Evolutionary conservation across 2,888 invertebrate species (phyloP).

Genomic region (Pseudoips prasinana): DNA sequence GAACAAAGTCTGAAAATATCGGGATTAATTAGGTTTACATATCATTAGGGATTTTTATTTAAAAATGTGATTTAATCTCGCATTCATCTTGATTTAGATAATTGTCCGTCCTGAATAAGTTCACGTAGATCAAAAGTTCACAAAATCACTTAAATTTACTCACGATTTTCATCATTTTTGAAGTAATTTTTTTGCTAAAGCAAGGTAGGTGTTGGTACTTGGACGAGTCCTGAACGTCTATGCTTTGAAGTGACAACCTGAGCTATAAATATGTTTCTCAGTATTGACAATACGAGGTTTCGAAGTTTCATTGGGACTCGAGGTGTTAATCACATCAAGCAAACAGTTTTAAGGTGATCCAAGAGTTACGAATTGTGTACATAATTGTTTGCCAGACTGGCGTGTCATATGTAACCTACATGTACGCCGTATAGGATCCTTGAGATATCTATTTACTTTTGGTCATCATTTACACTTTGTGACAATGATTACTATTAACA

Average conservation of each 20-base stretch:
- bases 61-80: no score
- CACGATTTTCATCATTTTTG: conserved; percentile 63
- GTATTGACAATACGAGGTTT: conserved; percentile 69
- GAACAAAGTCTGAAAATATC: conserved; percentile 54
- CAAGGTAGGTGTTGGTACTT: conserved; percentile 48
- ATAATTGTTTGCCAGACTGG: conserved; percentile 50
- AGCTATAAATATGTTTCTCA: conserved; percentile 70
- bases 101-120: no score
- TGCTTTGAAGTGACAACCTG: conserved; percentile 47
- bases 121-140: no score
- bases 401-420: conserved; percentile 56
- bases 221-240: conserved; percentile 65
- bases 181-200: conserved; percentile 12
- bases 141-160: not conserved
- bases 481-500: conserved; percentile 20
- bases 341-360: conserved; percentile 75
- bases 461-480: conserved; percentile 20
- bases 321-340: conserved; percentile 79
- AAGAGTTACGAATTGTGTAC: conserved; percentile 74
- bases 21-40: not conserved
- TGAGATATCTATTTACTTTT: conserved; percentile 18
- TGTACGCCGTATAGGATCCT: conserved; percentile 23
- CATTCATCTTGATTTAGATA: no score
- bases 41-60: not conserved
- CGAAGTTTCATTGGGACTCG: conserved; percentile 68